These are phyloP conservation scores for Drosophila serrata DNA, from an alignment of 1,140 invertebrate species.

Conservation along the genomic window DNA sequence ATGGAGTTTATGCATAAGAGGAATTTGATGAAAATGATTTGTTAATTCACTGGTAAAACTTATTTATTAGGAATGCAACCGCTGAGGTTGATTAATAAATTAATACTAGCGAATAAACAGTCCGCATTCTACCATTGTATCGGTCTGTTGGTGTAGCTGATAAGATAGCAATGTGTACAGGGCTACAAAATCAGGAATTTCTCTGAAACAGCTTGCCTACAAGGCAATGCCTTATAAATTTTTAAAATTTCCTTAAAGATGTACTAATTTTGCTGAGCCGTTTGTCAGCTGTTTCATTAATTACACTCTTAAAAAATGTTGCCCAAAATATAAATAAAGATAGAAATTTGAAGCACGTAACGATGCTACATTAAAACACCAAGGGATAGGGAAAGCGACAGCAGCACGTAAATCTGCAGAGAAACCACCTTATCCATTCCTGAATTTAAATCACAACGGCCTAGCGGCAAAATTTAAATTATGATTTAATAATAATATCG, in stretches of 20 bases:
- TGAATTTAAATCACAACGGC: background rate
- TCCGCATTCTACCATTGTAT: slow-evolving; percentile 31
- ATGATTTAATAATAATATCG: slow-evolving; percentile 10
- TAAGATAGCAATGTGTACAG: slow-evolving; percentile 58
- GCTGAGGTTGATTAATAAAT: slow-evolving; percentile 46
- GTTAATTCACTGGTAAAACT: background rate
- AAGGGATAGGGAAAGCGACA: too few relatives aligned
- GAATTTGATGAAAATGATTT: background rate
- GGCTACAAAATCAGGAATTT: slow-evolving; percentile 17
- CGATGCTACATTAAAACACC: too few relatives aligned
- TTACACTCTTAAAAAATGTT: background rate
- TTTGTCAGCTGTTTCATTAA: too few relatives aligned
- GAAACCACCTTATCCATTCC: too few relatives aligned
- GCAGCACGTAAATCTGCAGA: too few relatives aligned
- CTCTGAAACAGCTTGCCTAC: background rate
- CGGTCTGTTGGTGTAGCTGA: slow-evolving; percentile 32
- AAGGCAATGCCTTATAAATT: background rate
- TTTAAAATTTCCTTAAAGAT: background rate
- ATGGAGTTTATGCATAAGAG: slow-evolving; percentile 11
- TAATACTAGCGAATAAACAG: slow-evolving; percentile 66
- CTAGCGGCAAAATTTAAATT: slow-evolving; percentile 32
- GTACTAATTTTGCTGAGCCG: too few relatives aligned
- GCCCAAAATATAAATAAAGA: background rate
- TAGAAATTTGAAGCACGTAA: background rate
- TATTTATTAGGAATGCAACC: slow-evolving; percentile 50